Conservation (phyloP, 1,140 invertebrate genomes). For the Theocolax elegans region DNA sequence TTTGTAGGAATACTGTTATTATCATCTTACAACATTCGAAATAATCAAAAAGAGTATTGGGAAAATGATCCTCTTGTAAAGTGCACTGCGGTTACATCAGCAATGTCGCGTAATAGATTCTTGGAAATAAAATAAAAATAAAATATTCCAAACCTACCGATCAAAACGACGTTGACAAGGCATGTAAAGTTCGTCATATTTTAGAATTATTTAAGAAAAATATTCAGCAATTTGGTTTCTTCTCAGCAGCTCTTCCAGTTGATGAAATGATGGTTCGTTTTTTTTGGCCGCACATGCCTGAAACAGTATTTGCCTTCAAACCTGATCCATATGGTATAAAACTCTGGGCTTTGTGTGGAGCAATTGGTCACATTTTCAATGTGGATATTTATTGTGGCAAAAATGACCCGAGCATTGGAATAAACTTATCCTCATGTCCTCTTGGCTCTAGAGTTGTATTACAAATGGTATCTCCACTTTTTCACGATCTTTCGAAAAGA, state of each 20-base stretch:
- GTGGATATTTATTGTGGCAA: constrained; percentile 41
- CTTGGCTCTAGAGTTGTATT: too few species aligned
- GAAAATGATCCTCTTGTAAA: constrained; percentile 22
- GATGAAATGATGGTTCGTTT: too few species aligned
- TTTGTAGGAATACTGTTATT: too few species aligned
- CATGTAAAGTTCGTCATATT: not conserved
- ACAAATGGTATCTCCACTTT: too few species aligned
- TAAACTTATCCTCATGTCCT: constrained; percentile 6
- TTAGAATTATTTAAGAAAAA: not conserved
- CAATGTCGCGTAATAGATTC: constrained; percentile 30
- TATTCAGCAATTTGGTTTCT: constrained; percentile 39
- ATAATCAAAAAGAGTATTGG: constrained; percentile 26
- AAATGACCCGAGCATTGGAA: constrained; percentile 16
- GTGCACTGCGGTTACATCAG: constrained; percentile 31
- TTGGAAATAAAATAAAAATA: constrained; percentile 16
- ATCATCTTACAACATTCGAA: too few species aligned
- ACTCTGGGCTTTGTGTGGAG: constrained; percentile 39
- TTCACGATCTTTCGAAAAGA: too few species aligned
- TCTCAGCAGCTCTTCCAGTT: too few species aligned
- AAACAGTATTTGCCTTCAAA: constrained; percentile 32
- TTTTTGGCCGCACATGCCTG: too few species aligned
- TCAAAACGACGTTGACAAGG: not conserved
- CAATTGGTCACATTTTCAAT: constrained; percentile 38
- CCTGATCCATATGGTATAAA: constrained; percentile 50
- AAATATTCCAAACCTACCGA: not conserved